Conservation (phyloP, 2,888 invertebrate genomes). For the Meandrusa payeni region DNA sequence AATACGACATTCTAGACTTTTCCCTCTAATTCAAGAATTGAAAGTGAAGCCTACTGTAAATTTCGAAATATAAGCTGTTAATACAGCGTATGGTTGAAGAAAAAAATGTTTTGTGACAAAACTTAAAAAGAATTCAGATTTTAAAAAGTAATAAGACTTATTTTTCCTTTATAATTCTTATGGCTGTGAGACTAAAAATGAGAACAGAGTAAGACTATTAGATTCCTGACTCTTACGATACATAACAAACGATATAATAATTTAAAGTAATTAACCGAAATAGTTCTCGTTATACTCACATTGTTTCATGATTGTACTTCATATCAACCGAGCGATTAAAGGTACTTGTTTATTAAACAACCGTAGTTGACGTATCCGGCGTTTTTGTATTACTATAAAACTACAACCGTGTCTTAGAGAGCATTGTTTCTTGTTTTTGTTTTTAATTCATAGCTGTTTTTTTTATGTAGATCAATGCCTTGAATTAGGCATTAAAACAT, state of each 20-base stretch:
- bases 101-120: conserved; percentile 6
- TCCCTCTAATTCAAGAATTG: not conserved
- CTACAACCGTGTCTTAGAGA: not conserved
- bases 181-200: too few species aligned
- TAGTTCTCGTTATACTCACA: not conserved
- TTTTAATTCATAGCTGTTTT: too few species aligned
- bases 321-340: conserved; percentile 22
- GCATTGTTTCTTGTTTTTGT: not conserved
- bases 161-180: not conserved
- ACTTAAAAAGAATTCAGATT: too few species aligned
- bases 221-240: too few species aligned
- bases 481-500: too few species aligned
- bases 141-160: not conserved
- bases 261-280: not conserved
- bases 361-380: conserved; percentile 25
- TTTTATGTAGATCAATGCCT: too few species aligned
- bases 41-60: conserved; percentile 13
- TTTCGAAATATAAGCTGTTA: not conserved
- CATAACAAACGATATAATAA: not conserved
- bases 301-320: conserved; percentile 19
- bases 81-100: conserved; percentile 12
- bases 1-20: conserved; percentile 10
- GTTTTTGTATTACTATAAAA: conserved; percentile 17
- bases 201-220: too few species aligned
- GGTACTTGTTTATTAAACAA: conserved; percentile 27